Base-by-base conservation (phyloP, 2,113 vertebrate genomes). In the Potamarius usumacintae region DNA sequence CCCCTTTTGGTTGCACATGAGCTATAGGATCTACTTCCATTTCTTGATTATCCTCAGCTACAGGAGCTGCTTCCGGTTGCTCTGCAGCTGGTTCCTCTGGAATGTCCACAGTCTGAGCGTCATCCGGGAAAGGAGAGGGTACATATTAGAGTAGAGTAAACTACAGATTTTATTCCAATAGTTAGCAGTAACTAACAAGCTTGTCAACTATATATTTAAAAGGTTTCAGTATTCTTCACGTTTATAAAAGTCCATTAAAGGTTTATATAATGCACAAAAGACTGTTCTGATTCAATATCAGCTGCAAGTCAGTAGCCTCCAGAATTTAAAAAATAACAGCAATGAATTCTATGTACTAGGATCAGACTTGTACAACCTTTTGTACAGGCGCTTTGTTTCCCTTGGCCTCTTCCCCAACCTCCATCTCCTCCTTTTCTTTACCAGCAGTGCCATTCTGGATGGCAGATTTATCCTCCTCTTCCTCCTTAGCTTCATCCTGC, bases 381-480 rank as follows among this genome's bases (percentile, higher is more conserved):
- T 20, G 53, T 34, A 34, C 15, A 58, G 42, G 55, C 58, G n/a
- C 78, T 9, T 20, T 2, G 50, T 30, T 30, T 85, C 72, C 17
- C 58, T 57, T 58, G 1, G 10, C 25, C 25, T 15, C 34, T 27
- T 42, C 65, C 15, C 81, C 84, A 7, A 27, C 67, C 17, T 84
- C 86, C 76, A 86, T 74, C 42, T 84, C 71, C 57, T 84, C 86
- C 11, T 86, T 63, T 22, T 86, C 80, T 34, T 89, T 48, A 12
- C 15, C 20, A 25, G 2, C 65, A 9, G 82, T 25, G 17, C 86
- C 81, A 69, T 88, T 89, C 53, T 88, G 71, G 2, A 85, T 3
- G 2, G 42, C 57, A 57, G 57, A 20, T 53, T 82, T 69, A 11
- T 55, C 20, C 82, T 87, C 77, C 67, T 72, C 77, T 25, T 78